Evolutionary conservation across 2,797 vertebrate genomes (phyloP), one percentile per base, ranked within the genome.

Genomic region (Gorsachius magnificus): DNA sequence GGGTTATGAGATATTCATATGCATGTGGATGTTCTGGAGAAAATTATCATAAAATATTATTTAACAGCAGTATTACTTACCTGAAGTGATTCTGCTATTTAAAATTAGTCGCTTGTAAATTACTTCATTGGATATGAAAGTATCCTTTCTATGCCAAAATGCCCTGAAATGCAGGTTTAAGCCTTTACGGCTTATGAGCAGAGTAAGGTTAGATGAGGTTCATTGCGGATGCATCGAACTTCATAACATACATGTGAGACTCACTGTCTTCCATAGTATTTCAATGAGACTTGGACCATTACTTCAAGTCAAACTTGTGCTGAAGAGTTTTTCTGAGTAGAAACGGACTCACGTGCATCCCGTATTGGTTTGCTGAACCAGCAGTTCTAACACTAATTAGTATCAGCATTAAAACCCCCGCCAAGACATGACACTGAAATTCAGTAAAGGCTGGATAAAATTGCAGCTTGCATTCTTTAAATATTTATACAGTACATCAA

Each of bases 401-500:
- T 87, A 83, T 89, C 92, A 93, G 82, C 43, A 76, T 89, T 80
- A 94, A 94, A 90, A 93, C 83, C 92, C 94, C 93, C 75, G 83
- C 89, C 83, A 95, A 94, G 94, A 93, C 43, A 72, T 90, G 84
- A 87, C 84, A 95, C 83, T 65, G 56, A 97, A 96, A 96, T 91
- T 91, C 92, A 96, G 72, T 7, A 17, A 94, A 93, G 72, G 51
- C 56, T 88, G 94, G 95, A 94, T 97, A 97, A 97, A 94, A 96
- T 88, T 96, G 91, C 92, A 95, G 96, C 56, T 91, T 90, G 92
- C 93, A 96, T 97, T 97, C 93, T 96, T 97, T 95, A 97, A 97
- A 96, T 97, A 97, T 96, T 97, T 97, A 97, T 95, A 96, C 54
- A 96, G 96, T 93, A 96, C 96, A 97, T 95, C 95, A 97, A 95